Percentiles rank a stretch among this genome's conserved stretches.
These are phyloP conservation scores for Parazoanthus darwini DNA, from an alignment of 92 coral and sea anemone species.

Conservation along the genomic window DNA sequence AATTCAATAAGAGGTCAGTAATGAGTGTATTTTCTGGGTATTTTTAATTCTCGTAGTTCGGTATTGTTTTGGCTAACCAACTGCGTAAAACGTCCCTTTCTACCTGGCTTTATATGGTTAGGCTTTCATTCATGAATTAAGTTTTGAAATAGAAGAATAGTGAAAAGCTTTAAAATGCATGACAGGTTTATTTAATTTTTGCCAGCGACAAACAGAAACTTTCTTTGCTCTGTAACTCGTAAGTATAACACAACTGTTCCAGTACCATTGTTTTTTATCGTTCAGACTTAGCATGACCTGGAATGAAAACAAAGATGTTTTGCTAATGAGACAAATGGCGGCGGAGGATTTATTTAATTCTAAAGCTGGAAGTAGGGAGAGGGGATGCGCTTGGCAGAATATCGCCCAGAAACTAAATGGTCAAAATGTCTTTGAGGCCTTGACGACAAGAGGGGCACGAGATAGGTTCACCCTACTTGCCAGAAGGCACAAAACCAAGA, in stretches of 20 bases:
- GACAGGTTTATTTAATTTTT: background rate
- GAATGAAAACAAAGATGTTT: conserved; percentile 11
- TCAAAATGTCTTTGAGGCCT: conserved; percentile 27
- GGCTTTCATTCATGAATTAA: conserved; percentile 20
- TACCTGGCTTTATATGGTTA: conserved; percentile 9
- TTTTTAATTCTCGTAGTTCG: conserved; percentile 12
- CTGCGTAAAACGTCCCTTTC: conserved; percentile 8
- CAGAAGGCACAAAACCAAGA: conserved; percentile 35
- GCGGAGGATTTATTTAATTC: conserved; percentile 1
- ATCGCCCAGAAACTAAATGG: conserved; percentile 15
- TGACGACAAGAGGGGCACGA: conserved; percentile 31
- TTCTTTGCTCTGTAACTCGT: conserved; percentile 5
- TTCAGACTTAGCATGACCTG: conserved; percentile 11
- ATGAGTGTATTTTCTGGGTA: background rate
- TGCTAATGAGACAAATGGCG: conserved; percentile 20
- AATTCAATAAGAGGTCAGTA: conserved; percentile 2
- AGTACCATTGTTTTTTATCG: background rate
- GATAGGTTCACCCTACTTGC: conserved; percentile 24
- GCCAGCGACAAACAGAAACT: conserved; percentile 2
- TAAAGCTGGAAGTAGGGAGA: conserved; percentile 19
- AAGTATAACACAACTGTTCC: conserved; percentile 24
- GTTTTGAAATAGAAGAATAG: background rate
- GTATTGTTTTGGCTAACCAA: conserved; percentile 6
- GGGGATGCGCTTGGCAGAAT: background rate
- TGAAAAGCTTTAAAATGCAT: too few species aligned